Evolutionary conservation across 2,888 invertebrate genomes (phyloP), one percentile per base, ranked within the genome.

Genomic region (Celastrina argiolus): DNA sequence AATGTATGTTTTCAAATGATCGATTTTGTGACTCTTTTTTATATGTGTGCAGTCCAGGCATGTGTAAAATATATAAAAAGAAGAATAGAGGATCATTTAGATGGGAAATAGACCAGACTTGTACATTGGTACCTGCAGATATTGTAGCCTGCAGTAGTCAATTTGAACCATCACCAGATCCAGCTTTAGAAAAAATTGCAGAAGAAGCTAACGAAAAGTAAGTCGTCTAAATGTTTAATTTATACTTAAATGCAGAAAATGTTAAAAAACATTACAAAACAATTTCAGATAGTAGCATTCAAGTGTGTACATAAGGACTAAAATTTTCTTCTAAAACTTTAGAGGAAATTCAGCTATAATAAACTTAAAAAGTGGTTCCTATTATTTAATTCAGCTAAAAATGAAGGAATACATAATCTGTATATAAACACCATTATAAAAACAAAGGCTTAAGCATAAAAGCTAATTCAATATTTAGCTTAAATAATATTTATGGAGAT

Each of bases 31-130:
- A 34, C 16, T 10, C 28, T n/a, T 18, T 18, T 34, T 63, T 67
- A 64, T 36, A 64, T 67, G 63, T 65, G 56, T 74, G 4, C 68
- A 92, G 92, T 74, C 92, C 92, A 66, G 87, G 91, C 63, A 92
- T 92, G 88, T 91, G 90, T 78, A 91, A 90, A 76, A 88, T 88
- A 66, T 91, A 90, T 74, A 91, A 90, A 74, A 87, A 86, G 70
- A 82, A 84, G 71, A 78, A 73, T 59, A 82, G 72, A 70, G 84
- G 85, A 12, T 75, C 81, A 0, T 91, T 91, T 70, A 80, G 81
- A 41, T 95, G 95, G 95, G 94, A 93, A 63, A 94, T 95, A 69
- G 95, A 95, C 69, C 94, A 95, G 76, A 88, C 94, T 10, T 94
- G 94, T 66, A 87, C 84, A n/a, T 83, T 95, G 67, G 92, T 93